phyloP scores from a whole-genome alignment of 1,140 invertebrate genomes.

The Zaprionus vittiger region DNA sequence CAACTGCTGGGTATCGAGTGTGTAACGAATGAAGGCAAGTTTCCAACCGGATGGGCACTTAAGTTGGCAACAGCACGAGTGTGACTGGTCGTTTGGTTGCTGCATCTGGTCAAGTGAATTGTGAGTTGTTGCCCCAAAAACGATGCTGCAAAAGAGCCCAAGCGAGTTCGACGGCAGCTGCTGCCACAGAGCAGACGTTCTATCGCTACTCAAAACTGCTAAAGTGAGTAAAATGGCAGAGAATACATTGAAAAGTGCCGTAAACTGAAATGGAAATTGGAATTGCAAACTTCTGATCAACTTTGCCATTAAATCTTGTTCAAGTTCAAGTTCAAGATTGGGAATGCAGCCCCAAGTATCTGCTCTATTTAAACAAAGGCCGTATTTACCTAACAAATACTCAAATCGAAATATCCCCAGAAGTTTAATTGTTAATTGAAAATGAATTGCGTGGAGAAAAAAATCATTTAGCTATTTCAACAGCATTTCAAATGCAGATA shows the following conservation, averaged over 20 bases:
- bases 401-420: neutral
- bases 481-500: neutral
- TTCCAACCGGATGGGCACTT: conserved; percentile 36
- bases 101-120: conserved; percentile 27
- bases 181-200: too few relatives aligned
- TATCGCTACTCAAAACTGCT: too few relatives aligned
- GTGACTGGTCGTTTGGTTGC: conserved; percentile 6
- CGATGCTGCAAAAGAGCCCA: neutral
- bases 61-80: conserved; percentile 33
- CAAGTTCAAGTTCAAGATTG: neutral
- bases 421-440: neutral
- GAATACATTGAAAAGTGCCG: neutral
- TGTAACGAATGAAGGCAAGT: neutral
- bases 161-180: neutral
- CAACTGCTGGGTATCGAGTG: conserved; percentile 1
- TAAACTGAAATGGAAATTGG: neutral
- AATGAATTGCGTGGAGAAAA: neutral
- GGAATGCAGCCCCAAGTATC: too few relatives aligned
- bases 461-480: neutral
- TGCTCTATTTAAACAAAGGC: too few relatives aligned
- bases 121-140: conserved; percentile 21
- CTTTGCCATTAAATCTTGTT: neutral
- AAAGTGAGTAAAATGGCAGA: neutral
- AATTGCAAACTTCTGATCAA: neutral
- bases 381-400: neutral